These are phyloP conservation scores for Alcis repandata DNA, from an alignment of 2,888 invertebrate species.

Conservation along the genomic window DNA sequence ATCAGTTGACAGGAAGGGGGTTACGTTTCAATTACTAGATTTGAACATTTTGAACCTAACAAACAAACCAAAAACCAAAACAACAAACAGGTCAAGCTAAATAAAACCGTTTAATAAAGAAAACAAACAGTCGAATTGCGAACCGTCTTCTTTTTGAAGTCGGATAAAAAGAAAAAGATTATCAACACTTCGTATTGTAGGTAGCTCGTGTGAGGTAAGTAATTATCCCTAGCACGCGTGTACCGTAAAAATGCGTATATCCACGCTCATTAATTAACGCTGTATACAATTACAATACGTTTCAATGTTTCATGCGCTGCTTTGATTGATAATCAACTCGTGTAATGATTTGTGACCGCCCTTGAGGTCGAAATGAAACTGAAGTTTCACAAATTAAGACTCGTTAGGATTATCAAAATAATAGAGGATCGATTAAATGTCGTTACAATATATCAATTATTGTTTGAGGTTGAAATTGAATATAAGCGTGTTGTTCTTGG, in stretches of 20 bases:
- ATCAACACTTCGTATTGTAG: background rate
- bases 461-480: conserved; percentile 46
- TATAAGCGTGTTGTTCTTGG: conserved; percentile 57
- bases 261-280: conserved; percentile 1
- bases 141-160: too few relatives aligned
- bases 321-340: conserved; percentile 54
- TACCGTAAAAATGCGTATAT: conserved; percentile 4
- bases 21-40: too few relatives aligned
- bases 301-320: conserved; percentile 34
- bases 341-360: conserved; percentile 56
- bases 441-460: conserved; percentile 55
- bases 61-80: too few relatives aligned
- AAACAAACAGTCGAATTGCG: too few relatives aligned
- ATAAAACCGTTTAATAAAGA: too few relatives aligned
- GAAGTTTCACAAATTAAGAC: conserved; percentile 59
- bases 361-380: conserved; percentile 62
- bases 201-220: background rate
- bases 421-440: conserved; percentile 55
- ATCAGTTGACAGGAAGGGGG: too few relatives aligned
- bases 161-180: too few relatives aligned
- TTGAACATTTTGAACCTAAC: too few relatives aligned
- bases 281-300: background rate
- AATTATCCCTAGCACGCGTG: background rate
- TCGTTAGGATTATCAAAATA: conserved; percentile 46
- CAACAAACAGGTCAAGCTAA: too few relatives aligned